Percentiles rank a stretch among this genome's conserved stretches.
phyloP scores from a whole-genome alignment of 2,888 invertebrate genomes.

The Rhodophaea formosa region DNA sequence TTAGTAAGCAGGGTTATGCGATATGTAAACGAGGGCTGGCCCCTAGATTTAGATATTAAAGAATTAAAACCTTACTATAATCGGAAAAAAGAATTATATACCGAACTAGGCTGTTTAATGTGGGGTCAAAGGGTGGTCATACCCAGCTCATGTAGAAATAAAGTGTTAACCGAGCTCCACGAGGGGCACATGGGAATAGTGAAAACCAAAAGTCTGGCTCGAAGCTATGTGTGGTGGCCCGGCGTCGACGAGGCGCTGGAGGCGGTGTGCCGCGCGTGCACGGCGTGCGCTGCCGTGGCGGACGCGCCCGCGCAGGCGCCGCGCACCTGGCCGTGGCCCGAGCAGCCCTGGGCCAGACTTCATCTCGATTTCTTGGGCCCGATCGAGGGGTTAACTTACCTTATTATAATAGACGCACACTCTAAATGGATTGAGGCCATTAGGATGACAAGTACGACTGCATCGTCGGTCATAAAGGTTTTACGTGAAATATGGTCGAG shows the following conservation, averaged over 20 bases:
- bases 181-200: too few relatives aligned
- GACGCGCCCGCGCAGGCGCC: conserved; percentile 9
- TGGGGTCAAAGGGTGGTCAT: not conserved
- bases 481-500: not conserved
- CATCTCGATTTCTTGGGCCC: conserved; percentile 17
- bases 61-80: not conserved
- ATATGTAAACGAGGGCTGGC: not conserved
- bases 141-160: not conserved
- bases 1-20: not conserved
- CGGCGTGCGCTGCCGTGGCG: conserved; percentile 1
- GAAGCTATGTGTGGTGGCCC: conserved; percentile 17
- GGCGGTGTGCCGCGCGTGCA: conserved; percentile 6
- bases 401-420: conserved; percentile 5
- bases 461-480: not conserved
- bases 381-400: not conserved
- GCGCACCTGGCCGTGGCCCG: conserved; percentile 9
- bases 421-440: conserved; percentile 10
- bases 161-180: not conserved
- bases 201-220: too few relatives aligned
- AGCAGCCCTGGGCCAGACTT: not conserved
- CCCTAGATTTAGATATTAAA: not conserved
- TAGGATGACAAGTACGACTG: conserved; percentile 3
- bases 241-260: too few relatives aligned
- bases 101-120: not conserved
- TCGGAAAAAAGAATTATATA: not conserved